Percentiles rank a stretch among this genome's conserved stretches.
Conservation (phyloP, 2,888 invertebrate genomes). For the Poecilus cupreus region DNA sequence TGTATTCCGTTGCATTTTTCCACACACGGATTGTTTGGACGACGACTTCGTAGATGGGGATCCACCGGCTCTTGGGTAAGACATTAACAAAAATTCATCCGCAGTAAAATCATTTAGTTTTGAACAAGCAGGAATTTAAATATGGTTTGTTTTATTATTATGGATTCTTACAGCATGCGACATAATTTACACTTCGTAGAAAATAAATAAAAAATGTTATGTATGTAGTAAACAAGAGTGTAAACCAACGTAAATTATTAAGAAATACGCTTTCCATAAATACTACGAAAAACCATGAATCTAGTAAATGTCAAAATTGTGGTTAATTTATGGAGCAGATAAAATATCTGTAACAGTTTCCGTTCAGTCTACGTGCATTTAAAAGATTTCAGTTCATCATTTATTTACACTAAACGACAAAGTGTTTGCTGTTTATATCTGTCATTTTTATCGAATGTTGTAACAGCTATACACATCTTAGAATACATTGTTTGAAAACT, state of each 20-base stretch:
- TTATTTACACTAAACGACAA: conserved; percentile 20
- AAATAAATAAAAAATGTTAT: not conserved
- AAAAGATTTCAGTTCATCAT: conserved; percentile 17
- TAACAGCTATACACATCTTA: conserved; percentile 3
- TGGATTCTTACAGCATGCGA: too few species aligned
- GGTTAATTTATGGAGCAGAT: not conserved
- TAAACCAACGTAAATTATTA: not conserved
- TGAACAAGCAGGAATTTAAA: not conserved
- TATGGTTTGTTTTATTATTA: not conserved
- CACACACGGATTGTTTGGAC: conserved; percentile 76
- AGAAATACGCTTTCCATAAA: not conserved
- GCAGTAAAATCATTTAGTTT: not conserved
- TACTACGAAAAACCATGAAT: not conserved
- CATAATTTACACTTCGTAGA: not conserved
- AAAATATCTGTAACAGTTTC: not conserved
- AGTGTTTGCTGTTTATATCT: conserved; percentile 44
- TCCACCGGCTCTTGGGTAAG: conserved; percentile 86
- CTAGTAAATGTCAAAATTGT: not conserved
- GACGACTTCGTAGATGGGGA: conserved; percentile 82
- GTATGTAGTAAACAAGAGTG: conserved; percentile 5
- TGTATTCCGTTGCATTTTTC: conserved; percentile 78
- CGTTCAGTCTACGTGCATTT: conserved; percentile 25
- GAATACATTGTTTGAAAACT: conserved; percentile 10
- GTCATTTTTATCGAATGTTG: conserved; percentile 42
- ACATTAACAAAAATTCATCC: too few species aligned